Percentiles rank a stretch among this genome's conserved stretches.
Conservation (phyloP, 2,113 vertebrate species). For the Pituophis catenifer region DNA sequence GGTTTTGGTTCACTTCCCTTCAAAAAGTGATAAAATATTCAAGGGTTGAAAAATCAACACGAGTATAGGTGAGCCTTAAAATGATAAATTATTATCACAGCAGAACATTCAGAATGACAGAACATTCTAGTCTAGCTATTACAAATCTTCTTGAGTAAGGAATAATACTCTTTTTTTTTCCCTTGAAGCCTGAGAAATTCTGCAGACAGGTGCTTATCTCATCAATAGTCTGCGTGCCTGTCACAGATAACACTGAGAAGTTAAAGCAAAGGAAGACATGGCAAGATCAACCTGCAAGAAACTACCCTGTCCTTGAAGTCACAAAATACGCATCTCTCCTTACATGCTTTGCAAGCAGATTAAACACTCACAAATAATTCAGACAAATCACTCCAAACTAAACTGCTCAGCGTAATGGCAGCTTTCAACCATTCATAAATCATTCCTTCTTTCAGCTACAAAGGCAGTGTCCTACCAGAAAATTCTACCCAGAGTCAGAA, state of each 20-base stretch:
- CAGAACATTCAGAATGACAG: conserved; percentile 6
- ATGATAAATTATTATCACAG: conserved; percentile 17
- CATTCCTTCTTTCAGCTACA: neutral
- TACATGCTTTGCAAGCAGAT: neutral
- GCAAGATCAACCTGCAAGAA: conserved; percentile 19
- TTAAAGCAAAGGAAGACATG: neutral
- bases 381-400: neutral
- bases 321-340: neutral
- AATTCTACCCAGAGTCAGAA: neutral
- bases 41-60: neutral
- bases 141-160: conserved; percentile 11
- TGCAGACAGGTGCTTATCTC: conserved; percentile 9
- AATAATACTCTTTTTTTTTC: conserved; percentile 9
- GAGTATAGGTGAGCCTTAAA: neutral
- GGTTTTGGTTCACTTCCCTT: neutral
- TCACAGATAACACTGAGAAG: conserved; percentile 18
- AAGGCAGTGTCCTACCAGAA: neutral
- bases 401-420: neutral
- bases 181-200: conserved; percentile 1
- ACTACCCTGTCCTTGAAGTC: neutral
- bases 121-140: conserved; percentile 14
- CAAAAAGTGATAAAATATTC: neutral
- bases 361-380: neutral
- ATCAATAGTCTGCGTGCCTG: conserved; percentile 8
- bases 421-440: neutral